A percentile compares a stretch with the other conserved stretches of the same genome.
Evolutionary conservation across 2,888 invertebrate species (phyloP).

Genomic region (Peribatodes rhomboidaria): DNA sequence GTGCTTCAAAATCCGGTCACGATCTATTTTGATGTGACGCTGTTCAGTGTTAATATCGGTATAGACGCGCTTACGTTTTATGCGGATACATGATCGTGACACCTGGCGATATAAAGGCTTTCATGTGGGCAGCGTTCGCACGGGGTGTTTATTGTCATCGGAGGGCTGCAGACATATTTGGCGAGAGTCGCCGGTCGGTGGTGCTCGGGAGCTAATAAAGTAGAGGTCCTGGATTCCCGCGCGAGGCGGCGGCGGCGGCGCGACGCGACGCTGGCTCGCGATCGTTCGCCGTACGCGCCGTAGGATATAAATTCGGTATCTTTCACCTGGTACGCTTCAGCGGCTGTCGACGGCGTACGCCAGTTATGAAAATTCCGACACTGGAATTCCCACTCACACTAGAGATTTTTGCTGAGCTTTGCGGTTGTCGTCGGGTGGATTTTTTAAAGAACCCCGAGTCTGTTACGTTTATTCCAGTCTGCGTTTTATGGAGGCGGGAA

Average conservation of each 20-base stretch:
- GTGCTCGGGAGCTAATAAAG: constrained; percentile 69
- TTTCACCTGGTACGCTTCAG: constrained; percentile 74
- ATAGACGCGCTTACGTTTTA: constrained; percentile 65
- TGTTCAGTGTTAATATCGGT: constrained; percentile 59
- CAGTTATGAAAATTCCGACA: constrained; percentile 85
- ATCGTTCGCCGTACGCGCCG: constrained; percentile 64
- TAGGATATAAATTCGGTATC: constrained; percentile 76
- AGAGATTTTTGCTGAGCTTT: constrained; percentile 82
- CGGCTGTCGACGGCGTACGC: constrained; percentile 66
- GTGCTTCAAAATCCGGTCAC: constrained; percentile 41
- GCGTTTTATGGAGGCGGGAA: constrained; percentile 83
- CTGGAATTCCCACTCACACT: constrained; percentile 81
- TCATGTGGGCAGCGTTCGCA: constrained; percentile 66
- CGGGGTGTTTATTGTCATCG: constrained; percentile 71
- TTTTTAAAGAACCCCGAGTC: constrained; percentile 79
- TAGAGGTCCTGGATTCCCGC: constrained; percentile 61
- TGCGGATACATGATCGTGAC: constrained; percentile 65
- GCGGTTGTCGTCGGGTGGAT: constrained; percentile 78
- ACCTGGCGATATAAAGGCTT: constrained; percentile 72
- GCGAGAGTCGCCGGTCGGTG: constrained; percentile 56
- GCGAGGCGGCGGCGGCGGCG: constrained; percentile 45
- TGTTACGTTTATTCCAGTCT: constrained; percentile 82
- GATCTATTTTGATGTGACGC: constrained; percentile 47
- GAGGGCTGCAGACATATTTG: constrained; percentile 68
- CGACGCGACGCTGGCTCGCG: constrained; percentile 56